A percentile compares a stretch with the other conserved stretches of the same genome.
phyloP scores from a whole-genome alignment of 2,888 invertebrate species.

The Microctonus hyperodae region DNA sequence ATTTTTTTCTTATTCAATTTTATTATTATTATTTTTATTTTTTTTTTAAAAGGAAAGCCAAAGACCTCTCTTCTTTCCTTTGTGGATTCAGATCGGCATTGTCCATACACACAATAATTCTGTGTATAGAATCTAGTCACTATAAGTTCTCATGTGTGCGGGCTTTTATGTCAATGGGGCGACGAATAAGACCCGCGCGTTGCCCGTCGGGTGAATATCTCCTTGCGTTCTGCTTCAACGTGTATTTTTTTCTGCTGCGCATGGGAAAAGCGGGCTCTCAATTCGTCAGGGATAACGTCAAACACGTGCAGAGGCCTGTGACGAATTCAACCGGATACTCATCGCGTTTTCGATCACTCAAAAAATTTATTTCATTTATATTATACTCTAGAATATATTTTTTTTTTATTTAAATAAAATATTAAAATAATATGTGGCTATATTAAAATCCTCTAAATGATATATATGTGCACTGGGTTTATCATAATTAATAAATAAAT shows the following conservation, averaged over 20 bases:
- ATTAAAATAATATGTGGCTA: no score
- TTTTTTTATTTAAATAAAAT: not conserved
- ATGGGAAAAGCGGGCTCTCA: conserved; percentile 57
- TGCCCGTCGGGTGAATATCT: conserved; percentile 27
- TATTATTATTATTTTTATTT: not conserved
- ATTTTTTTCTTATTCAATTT: not conserved
- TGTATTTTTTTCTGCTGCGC: conserved; percentile 33
- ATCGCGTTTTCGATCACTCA: conserved; percentile 35
- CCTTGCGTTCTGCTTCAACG: not conserved
- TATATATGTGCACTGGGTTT: no score
- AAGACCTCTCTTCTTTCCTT: not conserved
- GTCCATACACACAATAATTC: not conserved
- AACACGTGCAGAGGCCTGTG: conserved; percentile 58
- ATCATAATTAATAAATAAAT: no score
- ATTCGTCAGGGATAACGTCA: conserved; percentile 59
- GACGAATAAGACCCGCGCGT: conserved; percentile 22
- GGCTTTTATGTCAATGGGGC: not conserved
- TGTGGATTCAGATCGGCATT: not conserved
- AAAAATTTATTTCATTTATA: conserved; percentile 38
- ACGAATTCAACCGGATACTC: conserved; percentile 62
- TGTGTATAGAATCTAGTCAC: not conserved
- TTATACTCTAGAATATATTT: conserved; percentile 12
- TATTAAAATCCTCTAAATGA: no score
- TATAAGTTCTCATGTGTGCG: not conserved
- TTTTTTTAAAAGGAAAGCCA: not conserved